Percentiles rank a stretch among this genome's conserved stretches.
These are phyloP conservation scores for Calameuta idolon DNA, from an alignment of 2,888 invertebrate species.

Conservation along the genomic window DNA sequence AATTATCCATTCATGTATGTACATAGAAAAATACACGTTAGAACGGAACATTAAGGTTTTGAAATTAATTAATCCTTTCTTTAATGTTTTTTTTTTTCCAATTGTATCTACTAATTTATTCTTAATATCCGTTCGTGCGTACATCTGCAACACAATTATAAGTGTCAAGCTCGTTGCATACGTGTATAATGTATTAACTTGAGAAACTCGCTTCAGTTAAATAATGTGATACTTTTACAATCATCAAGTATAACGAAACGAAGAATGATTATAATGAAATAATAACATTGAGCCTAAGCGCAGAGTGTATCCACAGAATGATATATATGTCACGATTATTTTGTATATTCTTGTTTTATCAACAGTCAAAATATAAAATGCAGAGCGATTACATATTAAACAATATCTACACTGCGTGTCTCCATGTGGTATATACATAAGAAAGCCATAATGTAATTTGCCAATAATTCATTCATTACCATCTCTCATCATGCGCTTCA, in stretches of 20 bases:
- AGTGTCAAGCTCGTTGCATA: neutral
- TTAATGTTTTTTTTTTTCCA: neutral
- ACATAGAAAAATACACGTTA: neutral
- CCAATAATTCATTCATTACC: neutral
- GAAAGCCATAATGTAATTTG: neutral
- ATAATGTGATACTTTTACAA: neutral
- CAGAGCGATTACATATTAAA: neutral
- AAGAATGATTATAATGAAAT: neutral
- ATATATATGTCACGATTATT: neutral
- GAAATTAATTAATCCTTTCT: neutral
- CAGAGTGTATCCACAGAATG: neutral
- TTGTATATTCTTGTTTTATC: neutral
- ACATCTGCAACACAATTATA: slow-evolving; percentile 41
- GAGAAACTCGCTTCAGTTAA: neutral
- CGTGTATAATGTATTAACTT: neutral
- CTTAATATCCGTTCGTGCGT: slow-evolving; percentile 44
- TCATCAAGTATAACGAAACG: neutral
- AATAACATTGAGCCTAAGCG: neutral
- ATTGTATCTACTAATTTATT: slow-evolving; percentile 46
- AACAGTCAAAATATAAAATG: neutral
- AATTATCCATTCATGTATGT: neutral
- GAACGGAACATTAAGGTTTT: neutral
- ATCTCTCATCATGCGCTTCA: neutral
- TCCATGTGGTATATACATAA: neutral
- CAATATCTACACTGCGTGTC: neutral